These are phyloP conservation scores for Ceratitis capitata DNA, from an alignment of 1,140 invertebrate genomes.

Conservation along the genomic window DNA sequence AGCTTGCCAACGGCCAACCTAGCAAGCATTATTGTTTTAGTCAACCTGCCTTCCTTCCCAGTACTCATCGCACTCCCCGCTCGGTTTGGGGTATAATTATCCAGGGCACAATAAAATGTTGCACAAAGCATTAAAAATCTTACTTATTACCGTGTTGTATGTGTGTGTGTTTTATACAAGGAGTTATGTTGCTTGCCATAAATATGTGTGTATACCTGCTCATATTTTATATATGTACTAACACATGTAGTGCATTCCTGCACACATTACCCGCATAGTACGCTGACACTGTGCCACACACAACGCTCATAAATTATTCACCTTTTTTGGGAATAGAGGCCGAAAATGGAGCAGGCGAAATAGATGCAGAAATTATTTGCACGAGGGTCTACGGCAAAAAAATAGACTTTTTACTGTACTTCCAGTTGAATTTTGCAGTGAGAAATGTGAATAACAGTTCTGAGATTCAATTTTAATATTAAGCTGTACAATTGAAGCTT, in stretches of 20 bases:
- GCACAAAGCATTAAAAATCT: not conserved
- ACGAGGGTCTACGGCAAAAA: too few species aligned
- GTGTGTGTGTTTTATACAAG: not conserved
- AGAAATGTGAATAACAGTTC: too few species aligned
- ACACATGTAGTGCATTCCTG: not conserved
- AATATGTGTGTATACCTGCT: not conserved
- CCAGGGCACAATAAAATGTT: slow-evolving; percentile 19
- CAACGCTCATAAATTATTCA: not conserved
- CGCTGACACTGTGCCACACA: not conserved
- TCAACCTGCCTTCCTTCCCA: not conserved
- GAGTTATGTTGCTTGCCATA: not conserved
- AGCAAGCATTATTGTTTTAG: not conserved
- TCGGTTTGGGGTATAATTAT: not conserved
- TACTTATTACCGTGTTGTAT: not conserved
- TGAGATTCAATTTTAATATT: too few species aligned
- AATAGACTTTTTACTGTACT: too few species aligned
- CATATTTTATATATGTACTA: not conserved
- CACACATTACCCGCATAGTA: not conserved
- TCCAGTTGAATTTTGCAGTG: too few species aligned
- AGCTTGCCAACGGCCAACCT: not conserved
- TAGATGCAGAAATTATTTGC: not conserved
- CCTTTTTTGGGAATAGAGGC: not conserved
- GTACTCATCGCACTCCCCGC: too few species aligned
- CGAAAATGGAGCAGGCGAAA: not conserved
- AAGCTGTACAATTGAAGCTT: too few species aligned